Evolutionary conservation across 2,888 invertebrate genomes (phyloP).

Genomic region (Torymus tubicola): DNA sequence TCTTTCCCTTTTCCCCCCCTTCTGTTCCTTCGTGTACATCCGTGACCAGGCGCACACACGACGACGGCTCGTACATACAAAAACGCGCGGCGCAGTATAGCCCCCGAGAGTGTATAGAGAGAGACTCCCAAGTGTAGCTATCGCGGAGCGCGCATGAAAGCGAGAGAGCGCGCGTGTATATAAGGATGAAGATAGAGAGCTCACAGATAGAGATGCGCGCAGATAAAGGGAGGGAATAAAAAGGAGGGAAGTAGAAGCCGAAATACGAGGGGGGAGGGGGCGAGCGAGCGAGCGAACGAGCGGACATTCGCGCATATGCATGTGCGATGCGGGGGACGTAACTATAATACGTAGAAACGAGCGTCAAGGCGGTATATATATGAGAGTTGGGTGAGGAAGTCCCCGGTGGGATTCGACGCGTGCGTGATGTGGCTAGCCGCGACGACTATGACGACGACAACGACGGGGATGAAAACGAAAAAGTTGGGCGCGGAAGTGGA

Average conservation of each 20-base stretch:
- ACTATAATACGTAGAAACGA: not conserved
- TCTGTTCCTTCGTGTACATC: conserved; percentile 10
- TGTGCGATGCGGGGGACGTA: not conserved
- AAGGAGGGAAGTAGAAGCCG: not conserved
- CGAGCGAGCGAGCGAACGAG: conserved; percentile 19
- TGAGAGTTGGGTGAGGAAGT: not conserved
- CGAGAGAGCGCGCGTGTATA: not conserved
- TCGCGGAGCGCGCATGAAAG: conserved; percentile 24
- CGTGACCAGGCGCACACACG: conserved; percentile 16
- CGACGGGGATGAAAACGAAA: conserved; percentile 26
- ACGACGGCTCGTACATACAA: conserved; percentile 38
- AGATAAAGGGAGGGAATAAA: conserved; percentile 32
- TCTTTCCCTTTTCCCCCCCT: conserved; percentile 50
- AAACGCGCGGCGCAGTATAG: not conserved
- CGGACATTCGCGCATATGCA: conserved; percentile 34
- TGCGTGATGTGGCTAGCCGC: conserved; percentile 3
- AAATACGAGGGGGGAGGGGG: conserved; percentile 12
- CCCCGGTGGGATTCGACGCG: conserved; percentile 49
- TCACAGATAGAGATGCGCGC: conserved; percentile 10
- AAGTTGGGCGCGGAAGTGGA: conserved; percentile 20
- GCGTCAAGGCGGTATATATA: not conserved
- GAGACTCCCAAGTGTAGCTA: conserved; percentile 4
- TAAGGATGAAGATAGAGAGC: conserved; percentile 33
- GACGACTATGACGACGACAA: too few relatives aligned
- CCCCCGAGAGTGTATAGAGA: too few relatives aligned